These are phyloP conservation scores for Rhegmatorhina hoffmannsi DNA, from an alignment of 2,113 vertebrate species.

Conservation along the genomic window DNA sequence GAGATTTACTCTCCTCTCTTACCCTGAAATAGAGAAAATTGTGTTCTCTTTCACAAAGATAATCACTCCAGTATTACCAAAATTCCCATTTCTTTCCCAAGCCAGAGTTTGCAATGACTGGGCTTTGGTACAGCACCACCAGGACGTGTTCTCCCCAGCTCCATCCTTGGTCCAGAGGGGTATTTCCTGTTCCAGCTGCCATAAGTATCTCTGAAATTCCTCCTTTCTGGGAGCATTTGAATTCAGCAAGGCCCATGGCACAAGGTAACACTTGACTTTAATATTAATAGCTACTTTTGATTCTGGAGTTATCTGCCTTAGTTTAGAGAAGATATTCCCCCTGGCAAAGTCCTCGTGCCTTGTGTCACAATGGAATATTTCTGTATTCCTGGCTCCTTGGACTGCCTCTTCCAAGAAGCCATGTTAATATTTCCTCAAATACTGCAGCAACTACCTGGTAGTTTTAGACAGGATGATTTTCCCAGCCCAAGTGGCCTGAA, in stretches of 20 bases:
- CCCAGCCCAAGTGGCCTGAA: background rate
- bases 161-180: background rate
- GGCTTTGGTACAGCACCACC: background rate
- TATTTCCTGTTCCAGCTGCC: background rate
- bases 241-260: background rate
- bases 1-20: background rate
- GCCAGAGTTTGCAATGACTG: background rate
- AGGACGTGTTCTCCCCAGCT: background rate
- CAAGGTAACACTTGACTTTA: slow-evolving; percentile 11
- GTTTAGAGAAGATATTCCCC: background rate
- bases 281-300: slow-evolving; percentile 32
- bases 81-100: background rate
- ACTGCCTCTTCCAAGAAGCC: background rate
- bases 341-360: background rate
- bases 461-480: background rate
- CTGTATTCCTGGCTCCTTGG: background rate
- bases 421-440: background rate
- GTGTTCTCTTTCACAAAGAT: background rate
- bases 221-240: background rate
- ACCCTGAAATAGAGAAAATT: background rate
- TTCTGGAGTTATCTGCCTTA: background rate
- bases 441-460: background rate
- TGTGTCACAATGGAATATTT: background rate
- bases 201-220: background rate
- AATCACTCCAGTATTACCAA: background rate